Conservation (phyloP, 2,888 invertebrate genomes). For the Leucoma salicis region DNA sequence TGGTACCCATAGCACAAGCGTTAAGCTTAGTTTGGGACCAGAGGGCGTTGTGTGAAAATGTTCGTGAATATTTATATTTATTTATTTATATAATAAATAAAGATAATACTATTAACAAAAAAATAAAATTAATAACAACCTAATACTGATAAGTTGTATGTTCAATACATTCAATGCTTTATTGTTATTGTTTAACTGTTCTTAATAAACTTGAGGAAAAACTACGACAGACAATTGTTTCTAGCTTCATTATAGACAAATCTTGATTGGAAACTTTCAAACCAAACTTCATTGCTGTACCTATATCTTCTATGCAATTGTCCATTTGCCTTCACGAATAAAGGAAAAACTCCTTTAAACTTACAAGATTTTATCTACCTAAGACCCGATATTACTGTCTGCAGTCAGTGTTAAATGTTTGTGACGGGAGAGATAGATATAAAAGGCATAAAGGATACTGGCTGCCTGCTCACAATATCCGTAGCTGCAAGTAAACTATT, state of each 20-base stretch:
- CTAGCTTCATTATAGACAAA: slow-evolving; percentile 26
- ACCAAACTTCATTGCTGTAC: slow-evolving; percentile 31
- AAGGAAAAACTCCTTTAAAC: slow-evolving; percentile 40
- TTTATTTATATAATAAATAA: no score
- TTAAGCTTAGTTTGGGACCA: no score
- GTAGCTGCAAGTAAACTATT: slow-evolving; percentile 43
- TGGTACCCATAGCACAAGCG: no score
- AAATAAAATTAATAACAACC: no score
- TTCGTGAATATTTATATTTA: no score
- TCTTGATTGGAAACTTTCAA: slow-evolving; percentile 30
- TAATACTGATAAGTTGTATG: no score
- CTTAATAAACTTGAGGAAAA: slow-evolving; percentile 9
- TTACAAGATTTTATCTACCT: slow-evolving; percentile 48
- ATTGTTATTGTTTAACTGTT: no score
- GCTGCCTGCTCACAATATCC: slow-evolving; percentile 43
- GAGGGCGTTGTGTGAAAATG: no score
- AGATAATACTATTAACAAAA: no score
- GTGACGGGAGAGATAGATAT: slow-evolving; percentile 44
- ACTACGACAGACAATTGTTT: slow-evolving; percentile 16
- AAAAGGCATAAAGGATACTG: slow-evolving; percentile 44
- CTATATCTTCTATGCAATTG: slow-evolving; percentile 35
- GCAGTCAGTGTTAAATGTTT: slow-evolving; percentile 62
- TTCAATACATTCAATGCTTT: no score
- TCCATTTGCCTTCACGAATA: slow-evolving; percentile 41
- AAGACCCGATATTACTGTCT: slow-evolving; percentile 58